Evolutionary conservation across 2,888 invertebrate genomes (phyloP), one percentile per base, ranked within the genome.

Genomic region (Thymelicus lineola): DNA sequence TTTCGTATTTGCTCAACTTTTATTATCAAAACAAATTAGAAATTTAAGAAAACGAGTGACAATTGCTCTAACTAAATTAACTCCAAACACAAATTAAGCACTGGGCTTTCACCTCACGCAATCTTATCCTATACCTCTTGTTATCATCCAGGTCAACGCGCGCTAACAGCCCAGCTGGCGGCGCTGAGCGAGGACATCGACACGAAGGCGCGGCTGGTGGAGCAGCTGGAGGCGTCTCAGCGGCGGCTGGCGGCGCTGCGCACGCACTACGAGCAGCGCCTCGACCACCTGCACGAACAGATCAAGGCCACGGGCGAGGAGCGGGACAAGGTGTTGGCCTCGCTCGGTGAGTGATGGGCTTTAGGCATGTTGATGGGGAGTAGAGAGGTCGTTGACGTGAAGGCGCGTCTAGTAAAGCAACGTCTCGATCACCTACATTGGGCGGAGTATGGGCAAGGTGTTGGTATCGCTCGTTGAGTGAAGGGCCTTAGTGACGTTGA

Each of bases 171-270:
- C 42, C 98, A 98, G 84, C 91, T 99, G 72, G 97, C 98, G 14
- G 97, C 97, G 10, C 91, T 99, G 15, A 98, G 98, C 70, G 97
- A 97, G 60, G 98, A 99, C 87, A 99, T 99, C 75, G 97, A 97
- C 83, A 97, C 98, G 68, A 99, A 99, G 86, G 97, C 98, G 77
- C 97, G 98, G 70, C 94, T 99, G 58, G 98, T 99, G 74, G 98
- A 98, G 80, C 98, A 99, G 82, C 88, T 99, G 75, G 99, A 99
- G 86, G 91, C 96, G 70, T 98, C 98, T 0, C 98, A 99, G 84
- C 95, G 97, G 66, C 94, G 98, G 61, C 94, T 99, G 83, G 96
- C 97, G 65, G 95, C 97, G 0, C 96, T 99, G 95, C 95, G 97
- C 71, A 95, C 96, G 74, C 98, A 99, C 84, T 99, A 99, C 89